These are phyloP conservation scores for Cossypha niveicapilla DNA, from an alignment of 2,797 vertebrate genomes.

Conservation along the genomic window DNA sequence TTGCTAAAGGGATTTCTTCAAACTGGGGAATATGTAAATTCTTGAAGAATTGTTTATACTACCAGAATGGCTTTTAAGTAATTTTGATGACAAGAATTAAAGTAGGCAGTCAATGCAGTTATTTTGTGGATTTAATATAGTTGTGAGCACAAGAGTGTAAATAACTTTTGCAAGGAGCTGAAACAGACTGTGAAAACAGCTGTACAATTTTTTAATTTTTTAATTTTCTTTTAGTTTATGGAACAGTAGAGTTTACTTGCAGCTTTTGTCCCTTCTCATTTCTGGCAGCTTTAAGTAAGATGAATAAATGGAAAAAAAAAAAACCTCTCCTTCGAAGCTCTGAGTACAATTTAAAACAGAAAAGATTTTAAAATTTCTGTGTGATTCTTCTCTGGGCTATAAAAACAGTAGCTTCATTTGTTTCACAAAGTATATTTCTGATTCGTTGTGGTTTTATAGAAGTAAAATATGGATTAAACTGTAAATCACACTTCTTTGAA, in stretches of 20 bases:
- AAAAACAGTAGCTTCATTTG: background rate
- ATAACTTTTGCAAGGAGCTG: constrained; percentile 46
- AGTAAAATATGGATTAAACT: constrained; percentile 1
- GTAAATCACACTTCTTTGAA: background rate
- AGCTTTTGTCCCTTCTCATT: constrained; percentile 15
- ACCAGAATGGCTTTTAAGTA: constrained; percentile 42
- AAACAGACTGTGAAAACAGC: constrained; percentile 22
- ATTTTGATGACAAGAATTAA: constrained; percentile 64
- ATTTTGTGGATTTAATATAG: constrained; percentile 54
- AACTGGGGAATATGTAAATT: constrained; percentile 65
- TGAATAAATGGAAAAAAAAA: background rate
- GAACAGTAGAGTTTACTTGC: background rate
- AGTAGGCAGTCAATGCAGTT: constrained; percentile 40
- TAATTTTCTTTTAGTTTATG: background rate
- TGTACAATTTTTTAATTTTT: background rate
- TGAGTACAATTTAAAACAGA: background rate
- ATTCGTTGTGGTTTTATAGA: background rate
- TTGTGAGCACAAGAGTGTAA: constrained; percentile 43
- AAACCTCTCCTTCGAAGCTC: background rate
- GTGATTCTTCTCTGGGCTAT: background rate
- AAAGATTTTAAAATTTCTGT: background rate
- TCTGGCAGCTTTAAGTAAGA: constrained; percentile 1
- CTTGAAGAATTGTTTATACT: constrained; percentile 49
- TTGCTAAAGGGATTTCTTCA: constrained; percentile 62
- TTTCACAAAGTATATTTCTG: constrained; percentile 4